Conservation (phyloP, 2,113 vertebrate genomes). For the Rhynchopsitta pachyrhyncha region DNA sequence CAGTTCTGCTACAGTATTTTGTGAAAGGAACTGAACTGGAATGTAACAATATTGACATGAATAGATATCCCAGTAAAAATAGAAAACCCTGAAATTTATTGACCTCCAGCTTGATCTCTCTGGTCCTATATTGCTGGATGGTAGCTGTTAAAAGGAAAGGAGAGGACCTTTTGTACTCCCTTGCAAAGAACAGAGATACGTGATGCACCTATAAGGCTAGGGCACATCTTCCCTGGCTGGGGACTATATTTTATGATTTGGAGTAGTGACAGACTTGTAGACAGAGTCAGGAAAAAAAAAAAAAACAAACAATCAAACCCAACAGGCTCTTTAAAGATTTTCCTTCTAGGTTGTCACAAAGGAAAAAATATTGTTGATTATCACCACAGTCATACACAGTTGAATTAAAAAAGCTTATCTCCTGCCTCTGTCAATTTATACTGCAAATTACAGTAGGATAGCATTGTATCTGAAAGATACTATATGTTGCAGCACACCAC, state of each 20-base stretch:
- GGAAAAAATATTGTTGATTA: neutral
- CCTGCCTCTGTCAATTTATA: neutral
- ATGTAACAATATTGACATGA: neutral
- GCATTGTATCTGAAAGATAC: neutral
- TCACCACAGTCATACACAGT: neutral
- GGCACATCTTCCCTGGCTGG: neutral
- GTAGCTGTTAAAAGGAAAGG: neutral
- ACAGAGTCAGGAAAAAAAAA: neutral
- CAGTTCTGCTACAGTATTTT: neutral
- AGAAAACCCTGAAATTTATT: neutral
- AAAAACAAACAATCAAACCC: fast-evolving
- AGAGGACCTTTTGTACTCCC: neutral
- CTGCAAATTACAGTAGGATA: neutral
- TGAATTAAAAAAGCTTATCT: neutral
- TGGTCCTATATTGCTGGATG: neutral
- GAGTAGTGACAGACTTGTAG: neutral
- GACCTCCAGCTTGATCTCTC: neutral
- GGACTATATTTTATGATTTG: neutral
- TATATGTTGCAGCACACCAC: neutral
- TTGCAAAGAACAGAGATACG: neutral
- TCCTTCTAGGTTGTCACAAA: neutral
- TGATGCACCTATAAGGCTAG: neutral
- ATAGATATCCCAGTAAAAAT: neutral
- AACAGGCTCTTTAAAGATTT: neutral
- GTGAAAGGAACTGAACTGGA: neutral